Conservation (phyloP, 1,140 invertebrate genomes). For the Ceratitis capitata region DNA sequence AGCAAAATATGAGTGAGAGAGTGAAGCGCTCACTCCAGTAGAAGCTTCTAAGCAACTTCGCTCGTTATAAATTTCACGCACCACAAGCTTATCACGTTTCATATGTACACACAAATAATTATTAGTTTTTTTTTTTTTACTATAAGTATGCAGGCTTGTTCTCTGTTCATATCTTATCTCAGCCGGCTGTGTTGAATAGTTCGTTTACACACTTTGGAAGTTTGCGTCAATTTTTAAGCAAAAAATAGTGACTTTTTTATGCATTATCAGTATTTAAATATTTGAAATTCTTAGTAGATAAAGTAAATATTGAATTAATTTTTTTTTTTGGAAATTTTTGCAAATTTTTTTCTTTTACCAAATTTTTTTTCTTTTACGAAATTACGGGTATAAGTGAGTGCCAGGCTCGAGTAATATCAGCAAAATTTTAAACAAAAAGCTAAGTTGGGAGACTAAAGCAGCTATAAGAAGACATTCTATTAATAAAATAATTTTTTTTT, state of each 20-base stretch:
- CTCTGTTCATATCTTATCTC: conserved; percentile 32
- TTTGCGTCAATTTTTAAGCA: not conserved
- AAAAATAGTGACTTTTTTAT: not conserved
- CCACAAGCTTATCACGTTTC: not conserved
- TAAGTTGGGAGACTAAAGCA: too few relatives aligned
- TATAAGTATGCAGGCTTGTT: not conserved
- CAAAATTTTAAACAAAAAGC: not conserved
- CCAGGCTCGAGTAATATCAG: not conserved
- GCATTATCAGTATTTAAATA: not conserved
- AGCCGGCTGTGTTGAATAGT: not conserved
- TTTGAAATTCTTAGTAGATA: not conserved
- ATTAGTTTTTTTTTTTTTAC: not conserved
- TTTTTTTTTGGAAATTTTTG: conserved; percentile 5
- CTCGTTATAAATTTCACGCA: not conserved
- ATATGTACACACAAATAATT: not conserved
- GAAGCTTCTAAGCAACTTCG: not conserved
- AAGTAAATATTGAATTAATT: too few relatives aligned
- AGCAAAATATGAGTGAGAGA: too few relatives aligned
- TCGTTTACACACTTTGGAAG: not conserved
- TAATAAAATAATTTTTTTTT: not conserved
- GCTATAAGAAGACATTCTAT: not conserved
- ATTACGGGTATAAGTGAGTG: not conserved
- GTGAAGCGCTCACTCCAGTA: too few relatives aligned
- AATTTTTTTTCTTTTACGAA: too few relatives aligned
- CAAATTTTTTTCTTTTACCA: not conserved